Base-by-base conservation (phyloP, 2,888 invertebrate genomes). In the Lepidocyrtoides sp. region DNA sequence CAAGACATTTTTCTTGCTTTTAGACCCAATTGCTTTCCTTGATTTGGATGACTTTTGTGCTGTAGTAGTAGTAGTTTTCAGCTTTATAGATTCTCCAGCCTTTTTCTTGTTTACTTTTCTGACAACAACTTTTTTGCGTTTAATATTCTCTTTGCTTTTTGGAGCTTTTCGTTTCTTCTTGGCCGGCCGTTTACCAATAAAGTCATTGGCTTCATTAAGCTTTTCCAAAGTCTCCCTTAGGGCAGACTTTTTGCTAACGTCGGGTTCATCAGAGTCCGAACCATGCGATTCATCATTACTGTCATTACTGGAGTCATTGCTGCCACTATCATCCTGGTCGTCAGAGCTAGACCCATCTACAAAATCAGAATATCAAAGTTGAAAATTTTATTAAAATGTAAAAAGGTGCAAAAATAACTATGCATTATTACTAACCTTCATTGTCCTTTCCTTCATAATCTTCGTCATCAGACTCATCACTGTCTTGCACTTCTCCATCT, bases 401-500 rank as follows among this genome's bases (percentile, higher is more conserved):
- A n/a, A n/a, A n/a, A n/a, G n/a, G n/a, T n/a, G n/a, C n/a, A n/a
- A n/a, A n/a, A n/a, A n/a, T n/a, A n/a, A n/a, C n/a, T n/a, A n/a
- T n/a, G n/a, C n/a, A n/a, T n/a, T n/a, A n/a, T n/a, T n/a, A n/a
- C n/a, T n/a, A n/a, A n/a, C 69, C 66, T 17, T 75, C 23, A 4
- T 63, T 36, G 48, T 79, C 85, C 51, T 82, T 89, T 69, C 72
- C 85, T 41, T 86, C 41, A 82, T 92, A 92, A 75, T 85, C 85
- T 75, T 82, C 89, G 72, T 91, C 90, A 93, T 93, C 94, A 86
- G 94, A 94, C 44, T 96, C 96, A 94, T 96, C 97, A 94, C 97
- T 96, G 72, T 97, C 97, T 94, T 97, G 97, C 91, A 97, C 96
- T 94, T 97, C 97, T 93, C 97, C 97, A 87, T 96, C 96, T 94